These are phyloP conservation scores for Crocallis elinguaria DNA, from an alignment of 2,888 invertebrate genomes.

Conservation along the genomic window DNA sequence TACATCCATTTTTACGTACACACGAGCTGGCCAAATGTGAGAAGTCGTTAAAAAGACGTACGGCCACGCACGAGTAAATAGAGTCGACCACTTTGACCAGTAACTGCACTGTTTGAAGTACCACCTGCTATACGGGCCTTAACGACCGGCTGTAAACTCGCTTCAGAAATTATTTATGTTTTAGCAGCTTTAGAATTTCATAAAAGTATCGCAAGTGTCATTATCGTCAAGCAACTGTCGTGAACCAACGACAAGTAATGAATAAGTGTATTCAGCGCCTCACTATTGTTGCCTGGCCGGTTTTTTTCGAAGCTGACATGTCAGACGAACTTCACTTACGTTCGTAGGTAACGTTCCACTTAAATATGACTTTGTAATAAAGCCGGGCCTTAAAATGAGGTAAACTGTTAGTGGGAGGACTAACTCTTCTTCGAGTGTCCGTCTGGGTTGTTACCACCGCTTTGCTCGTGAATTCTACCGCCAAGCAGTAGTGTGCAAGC, in stretches of 20 bases:
- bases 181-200: constrained; percentile 34
- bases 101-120: constrained; percentile 28
- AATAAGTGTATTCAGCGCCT: not conserved
- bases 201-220: constrained; percentile 33
- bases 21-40: constrained; percentile 49
- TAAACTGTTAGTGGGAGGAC: too few relatives aligned
- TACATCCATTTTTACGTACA: constrained; percentile 21
- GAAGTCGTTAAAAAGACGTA: constrained; percentile 60
- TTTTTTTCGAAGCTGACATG: not conserved
- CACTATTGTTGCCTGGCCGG: not conserved
- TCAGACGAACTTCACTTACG: not conserved
- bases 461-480: too few relatives aligned
- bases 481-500: too few relatives aligned
- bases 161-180: constrained; percentile 36
- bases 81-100: constrained; percentile 26
- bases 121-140: constrained; percentile 38
- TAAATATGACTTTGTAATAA: too few relatives aligned
- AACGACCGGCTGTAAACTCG: constrained; percentile 39
- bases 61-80: constrained; percentile 44
- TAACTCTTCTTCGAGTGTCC: too few relatives aligned
- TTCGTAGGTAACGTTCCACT: too few relatives aligned
- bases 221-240: constrained; percentile 36
- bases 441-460: too few relatives aligned
- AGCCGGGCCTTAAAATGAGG: too few relatives aligned
- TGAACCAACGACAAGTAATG: constrained; percentile 16